These are phyloP conservation scores for Lasioglossum oenotherae DNA, from an alignment of 2,888 invertebrate genomes.

Conservation along the genomic window DNA sequence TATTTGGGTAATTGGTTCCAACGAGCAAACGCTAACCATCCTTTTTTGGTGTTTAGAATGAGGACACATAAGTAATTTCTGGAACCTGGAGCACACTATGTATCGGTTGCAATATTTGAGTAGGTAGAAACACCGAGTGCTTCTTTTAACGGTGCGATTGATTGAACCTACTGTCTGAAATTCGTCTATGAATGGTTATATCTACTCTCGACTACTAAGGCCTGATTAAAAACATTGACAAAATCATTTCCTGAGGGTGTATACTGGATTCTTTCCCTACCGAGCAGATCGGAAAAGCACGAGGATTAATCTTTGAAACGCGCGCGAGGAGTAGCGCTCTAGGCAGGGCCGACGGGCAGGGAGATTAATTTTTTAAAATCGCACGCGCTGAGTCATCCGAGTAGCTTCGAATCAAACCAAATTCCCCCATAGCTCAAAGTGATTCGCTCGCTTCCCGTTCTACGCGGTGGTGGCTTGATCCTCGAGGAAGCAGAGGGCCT, in stretches of 20 bases:
- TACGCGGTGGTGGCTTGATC: constrained; percentile 29
- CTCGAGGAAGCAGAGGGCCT: constrained; percentile 41
- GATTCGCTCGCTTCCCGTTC: constrained; percentile 40
- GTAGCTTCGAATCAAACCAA: constrained; percentile 55
- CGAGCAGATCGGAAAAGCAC: neutral
- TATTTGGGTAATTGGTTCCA: constrained; percentile 1
- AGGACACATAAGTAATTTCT: neutral
- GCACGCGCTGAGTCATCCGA: constrained; percentile 50
- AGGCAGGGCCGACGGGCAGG: constrained; percentile 21
- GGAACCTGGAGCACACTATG: too few species aligned
- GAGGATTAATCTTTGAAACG: neutral
- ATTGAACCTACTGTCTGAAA: neutral
- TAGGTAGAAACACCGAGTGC: too few species aligned
- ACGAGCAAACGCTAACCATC: neutral
- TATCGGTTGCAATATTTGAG: too few species aligned
- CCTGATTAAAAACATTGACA: neutral
- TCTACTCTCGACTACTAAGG: neutral
- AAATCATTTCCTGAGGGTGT: neutral
- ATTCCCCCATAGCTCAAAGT: constrained; percentile 39
- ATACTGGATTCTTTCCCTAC: neutral
- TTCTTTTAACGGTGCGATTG: too few species aligned
- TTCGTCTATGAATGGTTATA: neutral
- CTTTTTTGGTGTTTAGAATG: neutral
- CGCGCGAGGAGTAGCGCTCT: neutral
- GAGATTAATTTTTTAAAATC: constrained; percentile 54